These are phyloP conservation scores for Aphelenchoides besseyi DNA, from an alignment of 1,140 invertebrate genomes.

Conservation along the genomic window DNA sequence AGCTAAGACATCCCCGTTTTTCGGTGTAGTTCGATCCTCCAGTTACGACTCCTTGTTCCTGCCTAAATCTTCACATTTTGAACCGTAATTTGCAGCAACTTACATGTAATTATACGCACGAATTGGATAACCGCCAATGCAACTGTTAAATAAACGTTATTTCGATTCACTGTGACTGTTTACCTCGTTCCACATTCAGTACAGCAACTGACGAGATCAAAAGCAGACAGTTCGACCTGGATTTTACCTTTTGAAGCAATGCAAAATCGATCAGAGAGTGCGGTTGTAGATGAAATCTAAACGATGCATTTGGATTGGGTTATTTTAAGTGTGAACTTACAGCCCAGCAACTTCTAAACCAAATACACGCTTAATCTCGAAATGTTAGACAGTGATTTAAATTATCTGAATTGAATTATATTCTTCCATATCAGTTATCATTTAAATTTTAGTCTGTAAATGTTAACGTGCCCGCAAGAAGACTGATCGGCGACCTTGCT, in stretches of 20 bases:
- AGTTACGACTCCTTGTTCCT: background rate
- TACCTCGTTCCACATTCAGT: slow-evolving; percentile 6
- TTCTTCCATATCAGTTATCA: too few species aligned
- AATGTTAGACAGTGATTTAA: too few species aligned
- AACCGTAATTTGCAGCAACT: too few species aligned
- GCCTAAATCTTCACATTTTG: background rate
- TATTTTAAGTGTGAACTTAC: background rate
- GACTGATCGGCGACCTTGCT: slow-evolving; percentile 3
- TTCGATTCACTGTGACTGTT: too few species aligned
- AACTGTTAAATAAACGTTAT: too few species aligned
- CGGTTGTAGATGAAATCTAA: background rate
- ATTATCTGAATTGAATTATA: too few species aligned
- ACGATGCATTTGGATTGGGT: too few species aligned
- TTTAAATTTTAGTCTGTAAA: background rate
- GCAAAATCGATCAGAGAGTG: slow-evolving; percentile 17
- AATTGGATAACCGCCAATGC: slow-evolving; percentile 17
- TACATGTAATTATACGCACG: slow-evolving; percentile 9
- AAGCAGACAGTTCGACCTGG: slow-evolving; percentile 11
- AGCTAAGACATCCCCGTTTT: background rate
- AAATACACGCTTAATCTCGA: too few species aligned
- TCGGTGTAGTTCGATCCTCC: slow-evolving; percentile 16
- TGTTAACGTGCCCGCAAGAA: background rate
- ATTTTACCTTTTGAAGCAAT: background rate
- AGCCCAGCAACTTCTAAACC: slow-evolving; percentile 16
- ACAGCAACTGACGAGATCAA: slow-evolving; percentile 3